Percentiles rank a stretch among this genome's conserved stretches.
These are phyloP conservation scores for Chrysolina oricalcia DNA, from an alignment of 2,888 invertebrate species.

Conservation along the genomic window DNA sequence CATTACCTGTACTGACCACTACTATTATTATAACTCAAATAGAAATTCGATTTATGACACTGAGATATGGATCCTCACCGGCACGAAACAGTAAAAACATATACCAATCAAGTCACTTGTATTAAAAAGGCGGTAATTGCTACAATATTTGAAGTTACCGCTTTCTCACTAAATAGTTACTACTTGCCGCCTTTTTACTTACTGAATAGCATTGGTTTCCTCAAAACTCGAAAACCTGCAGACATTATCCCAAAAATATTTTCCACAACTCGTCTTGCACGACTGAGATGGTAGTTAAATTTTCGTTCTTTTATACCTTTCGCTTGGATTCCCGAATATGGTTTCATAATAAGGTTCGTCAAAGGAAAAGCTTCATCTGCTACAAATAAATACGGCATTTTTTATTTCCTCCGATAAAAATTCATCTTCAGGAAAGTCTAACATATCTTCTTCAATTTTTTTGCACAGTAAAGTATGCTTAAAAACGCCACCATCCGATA, in stretches of 20 bases:
- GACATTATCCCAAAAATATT: conserved; percentile 14
- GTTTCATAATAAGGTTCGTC: conserved; percentile 8
- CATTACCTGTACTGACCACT: conserved; percentile 4
- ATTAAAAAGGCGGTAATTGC: not conserved
- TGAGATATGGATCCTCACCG: too few species aligned
- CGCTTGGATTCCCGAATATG: not conserved
- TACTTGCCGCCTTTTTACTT: conserved; percentile 12
- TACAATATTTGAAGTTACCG: not conserved
- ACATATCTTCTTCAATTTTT: not conserved
- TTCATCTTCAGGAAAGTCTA: not conserved
- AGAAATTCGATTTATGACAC: conserved; percentile 3
- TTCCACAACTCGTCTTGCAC: conserved; percentile 12
- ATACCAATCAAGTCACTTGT: not conserved
- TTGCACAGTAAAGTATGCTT: not conserved
- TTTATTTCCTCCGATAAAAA: not conserved
- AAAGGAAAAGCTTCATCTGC: too few species aligned
- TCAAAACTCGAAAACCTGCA: conserved; percentile 1
- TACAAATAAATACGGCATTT: conserved; percentile 15
- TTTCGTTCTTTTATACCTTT: not conserved
- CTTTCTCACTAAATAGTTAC: conserved; percentile 8
- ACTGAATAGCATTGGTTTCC: conserved; percentile 6
- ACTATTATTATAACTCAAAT: not conserved
- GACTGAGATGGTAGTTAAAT: not conserved
- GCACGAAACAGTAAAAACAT: not conserved
- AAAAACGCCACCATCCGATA: too few species aligned